Percentiles rank a stretch among this genome's conserved stretches.
These are phyloP conservation scores for Pseudomugil gertrudae DNA, from an alignment of 2,797 vertebrate genomes.

Conservation along the genomic window DNA sequence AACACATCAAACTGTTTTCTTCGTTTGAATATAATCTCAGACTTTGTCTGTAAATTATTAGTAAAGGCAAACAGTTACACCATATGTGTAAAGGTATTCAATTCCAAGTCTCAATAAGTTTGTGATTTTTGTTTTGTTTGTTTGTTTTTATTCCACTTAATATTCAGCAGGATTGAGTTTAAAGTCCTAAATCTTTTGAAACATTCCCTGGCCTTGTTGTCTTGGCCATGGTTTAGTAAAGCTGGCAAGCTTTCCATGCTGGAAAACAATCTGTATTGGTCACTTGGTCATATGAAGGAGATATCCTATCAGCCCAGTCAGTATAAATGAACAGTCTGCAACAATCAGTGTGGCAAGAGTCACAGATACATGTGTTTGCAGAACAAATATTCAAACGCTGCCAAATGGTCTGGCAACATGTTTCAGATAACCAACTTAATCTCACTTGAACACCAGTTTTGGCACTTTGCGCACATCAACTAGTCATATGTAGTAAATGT, in stretches of 20 bases:
- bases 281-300: slow-evolving; percentile 36
- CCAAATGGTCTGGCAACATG: slow-evolving; percentile 26
- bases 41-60: neutral
- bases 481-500: slow-evolving; percentile 18
- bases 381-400: slow-evolving; percentile 25
- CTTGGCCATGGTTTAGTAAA: neutral
- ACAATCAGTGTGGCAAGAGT: slow-evolving; percentile 16
- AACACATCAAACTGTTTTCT: neutral
- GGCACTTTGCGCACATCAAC: neutral
- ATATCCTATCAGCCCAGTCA: slow-evolving; percentile 26
- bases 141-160: neutral
- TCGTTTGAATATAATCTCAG: neutral
- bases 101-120: neutral
- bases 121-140: neutral
- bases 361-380: neutral
- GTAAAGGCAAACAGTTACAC: neutral
- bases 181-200: neutral
- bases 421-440: slow-evolving; percentile 8
- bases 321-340: slow-evolving; percentile 28
- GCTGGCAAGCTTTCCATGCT: neutral
- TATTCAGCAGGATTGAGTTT: neutral
- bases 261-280: slow-evolving; percentile 28
- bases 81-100: neutral
- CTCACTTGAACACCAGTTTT: neutral
- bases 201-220: neutral